Evolutionary conservation across 2,797 vertebrate species (phyloP).

Genomic region (Urosaurus nigricauda): DNA sequence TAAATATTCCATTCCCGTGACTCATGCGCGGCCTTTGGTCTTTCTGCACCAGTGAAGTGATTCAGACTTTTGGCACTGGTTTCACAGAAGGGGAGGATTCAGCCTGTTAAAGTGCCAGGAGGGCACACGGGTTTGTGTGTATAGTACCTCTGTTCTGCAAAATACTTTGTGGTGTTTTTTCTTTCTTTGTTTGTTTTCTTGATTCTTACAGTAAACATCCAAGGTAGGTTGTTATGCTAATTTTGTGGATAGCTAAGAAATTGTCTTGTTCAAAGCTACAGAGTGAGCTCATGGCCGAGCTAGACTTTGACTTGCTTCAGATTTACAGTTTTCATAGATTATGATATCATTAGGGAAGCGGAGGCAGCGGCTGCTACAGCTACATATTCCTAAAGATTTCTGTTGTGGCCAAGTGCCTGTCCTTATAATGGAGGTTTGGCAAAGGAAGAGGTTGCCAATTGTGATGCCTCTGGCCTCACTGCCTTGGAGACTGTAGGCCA

Average conservation of each 20-base stretch:
- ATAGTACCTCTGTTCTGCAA: background rate
- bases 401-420: background rate
- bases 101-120: background rate
- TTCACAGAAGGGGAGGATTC: background rate
- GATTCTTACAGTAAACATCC: background rate
- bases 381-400: background rate
- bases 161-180: background rate
- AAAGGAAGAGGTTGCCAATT: background rate
- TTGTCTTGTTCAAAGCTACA: background rate
- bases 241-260: background rate
- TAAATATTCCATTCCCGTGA: background rate
- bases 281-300: background rate
- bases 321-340: background rate
- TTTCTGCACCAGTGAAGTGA: rapidly evolving
- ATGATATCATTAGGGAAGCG: background rate
- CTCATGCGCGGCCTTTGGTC: rapidly evolving
- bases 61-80: background rate
- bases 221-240: background rate
- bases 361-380: background rate
- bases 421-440: background rate
- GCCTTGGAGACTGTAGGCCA: background rate
- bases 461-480: background rate
- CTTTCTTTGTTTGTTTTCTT: background rate
- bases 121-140: no score
- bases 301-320: background rate